phyloP scores from a whole-genome alignment of 2,113 vertebrate genomes.

The Eclectus roratus region DNA sequence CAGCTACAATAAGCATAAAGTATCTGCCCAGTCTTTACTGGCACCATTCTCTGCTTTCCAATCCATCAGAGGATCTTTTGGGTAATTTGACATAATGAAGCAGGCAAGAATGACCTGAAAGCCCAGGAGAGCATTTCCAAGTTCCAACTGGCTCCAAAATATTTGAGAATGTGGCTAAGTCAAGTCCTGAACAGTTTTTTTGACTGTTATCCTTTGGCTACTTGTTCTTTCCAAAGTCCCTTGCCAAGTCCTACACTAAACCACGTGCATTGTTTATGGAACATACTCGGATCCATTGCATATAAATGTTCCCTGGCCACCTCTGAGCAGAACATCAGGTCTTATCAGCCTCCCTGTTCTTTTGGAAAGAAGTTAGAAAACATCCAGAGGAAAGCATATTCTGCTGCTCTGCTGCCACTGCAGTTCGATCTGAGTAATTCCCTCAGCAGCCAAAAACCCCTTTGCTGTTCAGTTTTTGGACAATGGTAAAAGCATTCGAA shows the following conservation, averaged over 20 bases:
- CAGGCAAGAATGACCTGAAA: neutral
- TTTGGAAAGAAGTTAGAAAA: neutral
- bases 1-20: neutral
- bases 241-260: neutral
- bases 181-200: neutral
- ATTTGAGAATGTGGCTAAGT: neutral
- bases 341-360: neutral
- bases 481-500: neutral
- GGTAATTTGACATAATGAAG: neutral
- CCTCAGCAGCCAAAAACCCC: neutral
- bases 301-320: neutral
- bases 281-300: fast-evolving
- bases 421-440: neutral
- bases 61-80: neutral
- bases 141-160: neutral
- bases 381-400: neutral
- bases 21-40: neutral
- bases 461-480: neutral
- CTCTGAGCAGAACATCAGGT: neutral
- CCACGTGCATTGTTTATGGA: neutral
- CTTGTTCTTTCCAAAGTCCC: neutral
- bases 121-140: neutral
- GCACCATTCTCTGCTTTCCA: neutral
- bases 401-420: neutral
- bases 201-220: neutral